Evolutionary conservation across 2,113 vertebrate genomes (phyloP).

Genomic region (Xyliphius kryptos): DNA sequence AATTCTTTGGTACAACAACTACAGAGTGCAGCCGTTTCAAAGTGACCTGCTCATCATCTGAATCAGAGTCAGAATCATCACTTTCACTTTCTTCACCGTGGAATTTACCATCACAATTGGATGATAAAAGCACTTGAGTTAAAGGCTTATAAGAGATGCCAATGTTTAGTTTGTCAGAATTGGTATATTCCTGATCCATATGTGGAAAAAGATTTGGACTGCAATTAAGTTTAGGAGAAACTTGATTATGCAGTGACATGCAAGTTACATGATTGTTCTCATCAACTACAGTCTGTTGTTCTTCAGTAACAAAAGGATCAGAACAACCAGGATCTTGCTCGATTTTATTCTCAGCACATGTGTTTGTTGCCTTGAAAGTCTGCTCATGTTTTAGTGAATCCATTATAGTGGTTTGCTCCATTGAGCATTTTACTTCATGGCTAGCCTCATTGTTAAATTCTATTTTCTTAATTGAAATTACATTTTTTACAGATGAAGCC

Average conservation of each 20-base stretch:
- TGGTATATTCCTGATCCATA: slow-evolving; percentile 20
- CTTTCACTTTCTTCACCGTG: slow-evolving; percentile 80
- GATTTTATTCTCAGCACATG: slow-evolving; percentile 17
- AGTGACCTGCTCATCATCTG: slow-evolving; percentile 74
- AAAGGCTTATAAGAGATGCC: slow-evolving; percentile 39
- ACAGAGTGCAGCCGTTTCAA: slow-evolving; percentile 87
- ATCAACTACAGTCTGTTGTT: slow-evolving; percentile 34
- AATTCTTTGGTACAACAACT: slow-evolving; percentile 91
- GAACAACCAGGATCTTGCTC: slow-evolving; percentile 46
- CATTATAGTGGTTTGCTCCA: slow-evolving; percentile 38
- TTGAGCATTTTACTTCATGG: slow-evolving; percentile 41
- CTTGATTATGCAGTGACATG: slow-evolving; percentile 8
- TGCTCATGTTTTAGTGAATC: no score
- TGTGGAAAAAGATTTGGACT: background rate
- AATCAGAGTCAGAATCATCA: slow-evolving; percentile 82
- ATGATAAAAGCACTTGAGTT: slow-evolving; percentile 54
- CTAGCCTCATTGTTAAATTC: slow-evolving; percentile 52
- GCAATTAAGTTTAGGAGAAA: slow-evolving; percentile 21
- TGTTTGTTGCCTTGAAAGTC: slow-evolving; percentile 25
- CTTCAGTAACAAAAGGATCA: slow-evolving; percentile 24
- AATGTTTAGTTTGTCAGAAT: slow-evolving; percentile 35
- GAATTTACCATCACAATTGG: slow-evolving; percentile 51
- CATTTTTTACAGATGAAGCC: slow-evolving; percentile 47
- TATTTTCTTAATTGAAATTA: slow-evolving; percentile 56
- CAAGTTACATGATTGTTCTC: slow-evolving; percentile 42